Evolutionary conservation across 1,140 invertebrate species (phyloP), one percentile per base, ranked within the genome.

Genomic region (Agraylea sexmaculata): DNA sequence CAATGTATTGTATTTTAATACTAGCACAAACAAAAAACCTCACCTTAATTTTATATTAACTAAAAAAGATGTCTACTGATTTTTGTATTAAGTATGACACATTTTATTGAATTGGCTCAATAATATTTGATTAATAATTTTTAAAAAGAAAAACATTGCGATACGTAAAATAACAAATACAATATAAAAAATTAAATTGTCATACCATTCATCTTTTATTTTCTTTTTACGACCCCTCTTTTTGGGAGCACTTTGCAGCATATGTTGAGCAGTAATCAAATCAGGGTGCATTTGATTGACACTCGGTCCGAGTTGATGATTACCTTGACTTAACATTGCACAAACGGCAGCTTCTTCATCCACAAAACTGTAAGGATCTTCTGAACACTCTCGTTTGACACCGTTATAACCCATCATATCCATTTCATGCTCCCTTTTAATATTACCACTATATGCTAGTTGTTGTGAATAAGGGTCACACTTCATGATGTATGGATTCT

Each of bases 201-300:
- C 16, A 18, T 52, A 74, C 70, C 70, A 46, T 41, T 75, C 73
- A 37, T 71, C 64, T 53, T 73, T 73, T 32, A 74, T 68, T 58
- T 86, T 87, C 71, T 85, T 87, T 70, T 85, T 87, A 18, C 82
- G 59, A 6, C 82, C 83, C 18, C 83, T 64, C 60, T 86, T 87
- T 59, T 86, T 86, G n/a, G 80, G 80, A 43, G 75, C 74, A 17
- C 51, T 58, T 45, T 69, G 66, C 57, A 77, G 64, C 53, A 76
- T 59, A 50, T 65, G 64, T 27, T 40, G 48, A 18, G 65, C 61
- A 54, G 64, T 66, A 42, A 69, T 57, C 37, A 62, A 60, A 37
- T 55, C 51, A 32, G 53, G 49, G 2, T 51, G 52, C 25, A 46
- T 45, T 8, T 51, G 53, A 40, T 48, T 45, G 47, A 49, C 41